Percentiles rank a stretch among this genome's conserved stretches.
These are phyloP conservation scores for Ridgeia piscesae DNA, from an alignment of 1,140 invertebrate genomes.

Conservation along the genomic window DNA sequence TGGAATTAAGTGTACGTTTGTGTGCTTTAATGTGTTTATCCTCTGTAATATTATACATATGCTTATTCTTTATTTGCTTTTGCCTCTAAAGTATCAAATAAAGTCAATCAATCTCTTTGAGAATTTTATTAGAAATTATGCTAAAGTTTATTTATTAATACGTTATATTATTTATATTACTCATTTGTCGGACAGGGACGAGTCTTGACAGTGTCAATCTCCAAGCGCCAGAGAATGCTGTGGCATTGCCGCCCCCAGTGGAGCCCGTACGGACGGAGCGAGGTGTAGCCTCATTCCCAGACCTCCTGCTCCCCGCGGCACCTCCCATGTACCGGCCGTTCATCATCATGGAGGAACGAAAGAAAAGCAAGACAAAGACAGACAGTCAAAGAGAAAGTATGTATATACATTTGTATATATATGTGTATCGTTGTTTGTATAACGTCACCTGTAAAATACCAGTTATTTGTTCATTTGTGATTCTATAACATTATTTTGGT, in stretches of 20 bases:
- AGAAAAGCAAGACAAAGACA: background rate
- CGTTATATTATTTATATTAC: background rate
- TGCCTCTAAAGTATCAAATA: no score
- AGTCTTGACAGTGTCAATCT: background rate
- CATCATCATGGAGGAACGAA: slow-evolving; percentile 3
- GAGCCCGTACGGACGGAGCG: slow-evolving; percentile 36
- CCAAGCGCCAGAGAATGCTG: background rate
- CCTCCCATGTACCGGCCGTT: slow-evolving; percentile 47
- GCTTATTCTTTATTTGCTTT: no score
- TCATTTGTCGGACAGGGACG: background rate
- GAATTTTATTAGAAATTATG: no score
- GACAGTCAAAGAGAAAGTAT: background rate
- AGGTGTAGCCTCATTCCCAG: slow-evolving; percentile 40
- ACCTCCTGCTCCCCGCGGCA: slow-evolving; percentile 44
- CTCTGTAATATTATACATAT: no score
- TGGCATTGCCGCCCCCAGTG: slow-evolving; percentile 42
- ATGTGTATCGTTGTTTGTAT: background rate
- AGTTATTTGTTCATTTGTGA: background rate
- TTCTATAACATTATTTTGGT: background rate
- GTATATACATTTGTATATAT: background rate
- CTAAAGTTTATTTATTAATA: no score
- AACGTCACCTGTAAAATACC: background rate
- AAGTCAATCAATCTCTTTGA: no score
- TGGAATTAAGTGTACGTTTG: no score
- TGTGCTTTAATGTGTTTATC: no score